Evolutionary conservation across 2,113 vertebrate species (phyloP).

Genomic region (Platichthys flesus): DNA sequence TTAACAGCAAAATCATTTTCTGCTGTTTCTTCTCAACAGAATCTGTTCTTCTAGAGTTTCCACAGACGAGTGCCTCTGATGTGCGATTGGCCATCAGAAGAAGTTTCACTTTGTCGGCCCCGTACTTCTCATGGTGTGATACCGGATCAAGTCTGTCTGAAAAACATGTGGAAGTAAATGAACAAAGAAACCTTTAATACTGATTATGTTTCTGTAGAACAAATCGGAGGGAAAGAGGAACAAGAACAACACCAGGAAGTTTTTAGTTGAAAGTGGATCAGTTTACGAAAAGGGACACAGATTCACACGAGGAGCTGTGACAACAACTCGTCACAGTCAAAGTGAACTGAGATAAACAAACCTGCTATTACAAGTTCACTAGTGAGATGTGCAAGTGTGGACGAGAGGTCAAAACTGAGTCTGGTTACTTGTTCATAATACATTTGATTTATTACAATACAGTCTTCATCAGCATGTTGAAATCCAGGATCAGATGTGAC

Average conservation of each 20-base stretch:
- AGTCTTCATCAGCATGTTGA: not conserved
- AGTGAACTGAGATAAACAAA: not conserved
- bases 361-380: no score
- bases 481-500: not conserved
- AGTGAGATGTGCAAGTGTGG: not conserved
- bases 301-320: not conserved
- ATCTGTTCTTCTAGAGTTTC: no score
- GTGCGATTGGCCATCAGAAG: no score
- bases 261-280: not conserved
- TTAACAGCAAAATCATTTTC: no score
- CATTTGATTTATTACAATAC: slow-evolving; percentile 23
- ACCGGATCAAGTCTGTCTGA: not conserved
- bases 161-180: not conserved
- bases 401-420: not conserved
- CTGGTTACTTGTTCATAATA: not conserved
- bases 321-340: no score
- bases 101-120: no score
- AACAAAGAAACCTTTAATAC: not conserved
- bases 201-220: not conserved
- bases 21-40: no score
- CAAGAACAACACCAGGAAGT: not conserved
- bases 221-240: not conserved
- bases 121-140: not conserved
- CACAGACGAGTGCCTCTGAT: no score
- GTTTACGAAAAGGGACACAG: not conserved